phyloP scores from a whole-genome alignment of 1,140 invertebrate species.

The Chironomus striatipennis region DNA sequence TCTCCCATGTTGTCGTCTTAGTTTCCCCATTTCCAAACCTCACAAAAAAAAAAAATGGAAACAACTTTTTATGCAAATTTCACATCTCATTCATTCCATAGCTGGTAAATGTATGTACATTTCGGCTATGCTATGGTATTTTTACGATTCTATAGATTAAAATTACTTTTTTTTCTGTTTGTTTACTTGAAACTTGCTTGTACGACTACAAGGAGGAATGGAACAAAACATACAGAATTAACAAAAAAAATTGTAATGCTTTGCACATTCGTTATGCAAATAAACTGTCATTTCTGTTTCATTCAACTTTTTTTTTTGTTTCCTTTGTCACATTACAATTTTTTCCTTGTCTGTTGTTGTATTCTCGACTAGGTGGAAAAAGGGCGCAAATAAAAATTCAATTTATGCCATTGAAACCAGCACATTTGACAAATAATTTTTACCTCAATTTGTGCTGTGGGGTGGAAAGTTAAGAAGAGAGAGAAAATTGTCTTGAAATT shows the following conservation, averaged over 20 bases:
- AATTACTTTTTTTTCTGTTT: slow-evolving; percentile 3
- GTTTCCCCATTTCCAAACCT: no score
- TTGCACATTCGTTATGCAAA: not conserved
- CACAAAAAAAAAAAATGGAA: no score
- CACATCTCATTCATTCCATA: not conserved
- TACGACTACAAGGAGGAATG: no score
- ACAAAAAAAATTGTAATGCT: not conserved
- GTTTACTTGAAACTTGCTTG: not conserved
- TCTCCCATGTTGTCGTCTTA: no score
- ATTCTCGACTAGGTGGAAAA: not conserved
- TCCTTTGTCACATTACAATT: slow-evolving; percentile 4
- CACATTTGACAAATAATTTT: not conserved
- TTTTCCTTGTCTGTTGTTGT: not conserved
- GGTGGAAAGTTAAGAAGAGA: not conserved
- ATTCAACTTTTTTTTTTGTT: not conserved
- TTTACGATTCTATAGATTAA: not conserved
- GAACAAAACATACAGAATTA: no score
- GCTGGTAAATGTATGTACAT: not conserved
- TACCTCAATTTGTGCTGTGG: not conserved
- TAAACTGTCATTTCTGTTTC: not conserved
- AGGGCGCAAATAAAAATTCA: slow-evolving; percentile 8
- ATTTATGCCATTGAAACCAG: not conserved
- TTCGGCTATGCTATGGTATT: not conserved
- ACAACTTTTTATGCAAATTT: no score
- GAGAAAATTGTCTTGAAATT: no score